These are phyloP conservation scores for Shinisaurus crocodilurus DNA, from an alignment of 2,113 vertebrate species.

Conservation along the genomic window DNA sequence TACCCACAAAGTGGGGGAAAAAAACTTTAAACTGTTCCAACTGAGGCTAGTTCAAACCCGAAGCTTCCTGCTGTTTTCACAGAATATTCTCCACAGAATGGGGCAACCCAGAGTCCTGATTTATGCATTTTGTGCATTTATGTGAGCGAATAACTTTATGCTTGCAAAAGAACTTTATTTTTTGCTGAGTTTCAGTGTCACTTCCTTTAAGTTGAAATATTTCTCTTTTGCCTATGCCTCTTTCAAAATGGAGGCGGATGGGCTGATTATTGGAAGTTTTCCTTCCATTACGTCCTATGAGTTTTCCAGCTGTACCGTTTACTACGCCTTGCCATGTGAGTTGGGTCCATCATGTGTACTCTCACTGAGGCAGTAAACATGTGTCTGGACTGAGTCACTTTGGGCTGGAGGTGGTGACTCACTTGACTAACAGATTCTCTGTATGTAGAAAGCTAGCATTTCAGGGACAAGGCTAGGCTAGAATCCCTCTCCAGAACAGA, in stretches of 20 bases:
- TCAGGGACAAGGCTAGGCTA: too few species aligned
- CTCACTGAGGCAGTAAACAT: neutral
- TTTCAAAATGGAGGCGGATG: neutral
- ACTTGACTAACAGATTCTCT: too few species aligned
- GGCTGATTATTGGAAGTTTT: neutral
- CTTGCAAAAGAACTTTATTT: slow-evolving; percentile 29
- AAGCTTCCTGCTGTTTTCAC: slow-evolving; percentile 65
- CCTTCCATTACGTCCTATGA: neutral
- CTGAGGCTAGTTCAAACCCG: slow-evolving; percentile 58
- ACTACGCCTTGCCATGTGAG: neutral
- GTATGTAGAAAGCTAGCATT: too few species aligned
- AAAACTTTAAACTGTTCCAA: slow-evolving; percentile 54
- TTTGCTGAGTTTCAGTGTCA: slow-evolving; percentile 10
- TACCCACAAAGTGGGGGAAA: slow-evolving; percentile 39
- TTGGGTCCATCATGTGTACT: neutral
- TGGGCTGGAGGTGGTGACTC: too few species aligned
- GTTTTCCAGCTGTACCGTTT: neutral
- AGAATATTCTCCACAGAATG: slow-evolving; percentile 66
- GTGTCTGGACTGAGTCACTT: too few species aligned
- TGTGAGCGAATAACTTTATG: slow-evolving; percentile 57
- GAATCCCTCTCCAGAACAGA: too few species aligned
- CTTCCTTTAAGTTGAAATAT: neutral
- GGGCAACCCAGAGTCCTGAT: slow-evolving; percentile 49
- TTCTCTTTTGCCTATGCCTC: neutral
- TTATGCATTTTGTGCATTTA: slow-evolving; percentile 56